Conservation (phyloP, 2,888 invertebrate genomes). For the Conus canariensis region DNA sequence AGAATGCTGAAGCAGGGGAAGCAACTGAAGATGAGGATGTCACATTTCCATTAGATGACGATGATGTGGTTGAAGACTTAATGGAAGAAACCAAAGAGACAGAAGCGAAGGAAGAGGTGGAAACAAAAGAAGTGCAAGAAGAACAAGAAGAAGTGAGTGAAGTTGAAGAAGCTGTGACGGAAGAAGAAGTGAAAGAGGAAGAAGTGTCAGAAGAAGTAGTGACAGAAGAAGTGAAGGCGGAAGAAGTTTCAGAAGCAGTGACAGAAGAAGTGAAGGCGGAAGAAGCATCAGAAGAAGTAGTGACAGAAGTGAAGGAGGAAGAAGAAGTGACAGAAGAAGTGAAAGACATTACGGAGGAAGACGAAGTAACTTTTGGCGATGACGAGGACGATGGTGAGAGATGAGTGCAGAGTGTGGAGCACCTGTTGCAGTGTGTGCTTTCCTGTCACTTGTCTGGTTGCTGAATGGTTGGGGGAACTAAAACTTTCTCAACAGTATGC, state of each 20-base stretch:
- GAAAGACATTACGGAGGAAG: conserved; percentile 29
- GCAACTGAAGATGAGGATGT: conserved; percentile 27
- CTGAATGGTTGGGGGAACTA: neutral
- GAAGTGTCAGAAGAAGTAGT: neutral
- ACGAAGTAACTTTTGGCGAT: conserved; percentile 25
- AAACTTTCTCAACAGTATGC: neutral
- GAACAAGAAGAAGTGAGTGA: neutral
- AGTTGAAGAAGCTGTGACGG: neutral
- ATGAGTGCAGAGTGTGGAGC: conserved; percentile 15
- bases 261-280: neutral
- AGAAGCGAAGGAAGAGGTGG: neutral
- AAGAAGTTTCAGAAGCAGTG: conserved; percentile 2
- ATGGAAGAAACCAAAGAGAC: neutral
- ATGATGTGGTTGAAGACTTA: neutral
- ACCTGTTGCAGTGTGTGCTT: neutral
- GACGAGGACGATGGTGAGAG: conserved; percentile 31
- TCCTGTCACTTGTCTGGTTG: neutral
- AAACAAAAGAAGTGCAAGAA: neutral
- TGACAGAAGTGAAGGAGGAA: neutral
- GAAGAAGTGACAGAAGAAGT: neutral
- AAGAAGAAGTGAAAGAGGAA: neutral
- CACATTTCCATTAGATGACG: conserved; percentile 17
- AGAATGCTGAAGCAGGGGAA: conserved; percentile 7
- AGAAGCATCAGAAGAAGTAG: neutral
- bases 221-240: neutral